Evolutionary conservation across 2,888 invertebrate species (phyloP).

Genomic region (Erebia palarica): DNA sequence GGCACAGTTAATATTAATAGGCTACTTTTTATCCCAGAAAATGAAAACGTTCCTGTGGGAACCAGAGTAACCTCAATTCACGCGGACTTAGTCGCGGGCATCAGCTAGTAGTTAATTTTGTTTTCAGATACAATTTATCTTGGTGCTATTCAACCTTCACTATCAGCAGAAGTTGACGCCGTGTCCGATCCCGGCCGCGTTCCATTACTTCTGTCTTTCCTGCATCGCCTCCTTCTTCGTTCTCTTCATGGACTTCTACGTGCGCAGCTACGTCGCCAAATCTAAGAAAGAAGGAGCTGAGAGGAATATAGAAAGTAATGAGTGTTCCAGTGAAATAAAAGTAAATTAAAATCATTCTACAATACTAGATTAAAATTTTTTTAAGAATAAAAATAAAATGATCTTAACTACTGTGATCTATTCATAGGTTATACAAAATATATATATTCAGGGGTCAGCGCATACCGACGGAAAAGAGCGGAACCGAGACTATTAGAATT

Average conservation of each 20-base stretch:
- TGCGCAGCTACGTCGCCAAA: slow-evolving; percentile 56
- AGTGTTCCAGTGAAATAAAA: neutral
- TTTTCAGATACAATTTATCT: slow-evolving; percentile 70
- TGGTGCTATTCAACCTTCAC: slow-evolving; percentile 65
- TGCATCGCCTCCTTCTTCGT: slow-evolving; percentile 84
- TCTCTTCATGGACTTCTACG: slow-evolving; percentile 85
- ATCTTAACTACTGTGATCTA: too few species aligned
- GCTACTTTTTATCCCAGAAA: too few species aligned
- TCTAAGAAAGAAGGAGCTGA: slow-evolving; percentile 25
- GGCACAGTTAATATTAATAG: too few species aligned
- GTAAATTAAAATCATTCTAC: neutral
- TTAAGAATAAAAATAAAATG: too few species aligned
- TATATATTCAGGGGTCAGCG: too few species aligned
- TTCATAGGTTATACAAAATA: too few species aligned
- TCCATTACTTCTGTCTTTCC: slow-evolving; percentile 81
- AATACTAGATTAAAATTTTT: too few species aligned
- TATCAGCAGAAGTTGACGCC: slow-evolving; percentile 71
- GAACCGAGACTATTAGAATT: too few species aligned
- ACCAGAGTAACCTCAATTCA: too few species aligned
- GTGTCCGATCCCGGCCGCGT: slow-evolving; percentile 71
- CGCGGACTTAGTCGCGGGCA: too few species aligned
- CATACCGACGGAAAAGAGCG: too few species aligned
- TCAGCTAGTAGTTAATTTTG: neutral
- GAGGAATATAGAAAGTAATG: neutral
- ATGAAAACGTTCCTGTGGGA: too few species aligned